These are phyloP conservation scores for Thinocorus orbignyianus DNA, from an alignment of 2,113 vertebrate species.

Conservation along the genomic window DNA sequence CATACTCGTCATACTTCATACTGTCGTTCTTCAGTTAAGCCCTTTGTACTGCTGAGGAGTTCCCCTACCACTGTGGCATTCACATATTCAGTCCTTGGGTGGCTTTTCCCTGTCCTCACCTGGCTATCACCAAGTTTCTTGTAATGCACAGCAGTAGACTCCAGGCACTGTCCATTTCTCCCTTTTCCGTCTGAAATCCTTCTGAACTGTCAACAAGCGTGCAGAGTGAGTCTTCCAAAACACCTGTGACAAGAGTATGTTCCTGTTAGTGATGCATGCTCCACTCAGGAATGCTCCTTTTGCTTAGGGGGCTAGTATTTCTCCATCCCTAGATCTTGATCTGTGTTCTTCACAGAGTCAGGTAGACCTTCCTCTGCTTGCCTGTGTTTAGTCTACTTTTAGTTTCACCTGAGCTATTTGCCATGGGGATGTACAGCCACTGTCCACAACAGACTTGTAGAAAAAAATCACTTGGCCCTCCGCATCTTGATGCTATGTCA, in stretches of 20 bases:
- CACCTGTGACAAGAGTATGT: not conserved
- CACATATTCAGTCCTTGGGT: no score
- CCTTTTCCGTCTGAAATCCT: not conserved
- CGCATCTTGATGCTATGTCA: not conserved
- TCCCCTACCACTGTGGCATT: not conserved
- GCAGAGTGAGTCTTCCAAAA: not conserved
- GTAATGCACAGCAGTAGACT: no score
- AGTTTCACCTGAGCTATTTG: not conserved
- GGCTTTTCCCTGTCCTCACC: not conserved
- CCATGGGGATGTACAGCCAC: not conserved
- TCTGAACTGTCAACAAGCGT: not conserved
- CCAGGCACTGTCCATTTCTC: not conserved
- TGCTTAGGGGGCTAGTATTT: not conserved
- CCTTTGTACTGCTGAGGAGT: not conserved
- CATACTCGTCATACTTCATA: not conserved
- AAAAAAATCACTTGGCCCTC: not conserved
- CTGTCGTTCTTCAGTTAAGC: not conserved
- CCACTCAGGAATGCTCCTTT: not conserved
- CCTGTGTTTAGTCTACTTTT: not conserved
- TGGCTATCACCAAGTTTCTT: not conserved
- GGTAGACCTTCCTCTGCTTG: not conserved
- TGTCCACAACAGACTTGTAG: fast-evolving
- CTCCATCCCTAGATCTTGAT: not conserved
- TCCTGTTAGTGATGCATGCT: not conserved
- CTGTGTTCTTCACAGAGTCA: not conserved